These are phyloP conservation scores for Callithrix jacchus DNA, from an alignment of 2,113 vertebrate genomes.

Conservation along the genomic window DNA sequence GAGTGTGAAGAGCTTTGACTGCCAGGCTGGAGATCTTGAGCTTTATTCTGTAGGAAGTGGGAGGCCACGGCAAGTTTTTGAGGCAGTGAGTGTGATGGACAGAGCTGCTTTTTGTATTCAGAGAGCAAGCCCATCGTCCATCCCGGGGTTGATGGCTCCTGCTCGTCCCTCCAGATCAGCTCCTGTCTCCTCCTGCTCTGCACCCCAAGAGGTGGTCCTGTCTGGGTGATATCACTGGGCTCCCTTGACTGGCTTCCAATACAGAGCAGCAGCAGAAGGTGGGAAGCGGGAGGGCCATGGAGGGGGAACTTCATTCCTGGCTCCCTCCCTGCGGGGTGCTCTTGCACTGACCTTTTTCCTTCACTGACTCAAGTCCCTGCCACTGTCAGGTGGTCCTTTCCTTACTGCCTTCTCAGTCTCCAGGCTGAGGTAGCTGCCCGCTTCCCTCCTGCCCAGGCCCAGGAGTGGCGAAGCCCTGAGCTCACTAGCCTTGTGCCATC, in stretches of 20 bases:
- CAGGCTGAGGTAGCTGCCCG: not conserved
- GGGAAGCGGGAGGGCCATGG: rapidly evolving
- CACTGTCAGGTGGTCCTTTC: not conserved
- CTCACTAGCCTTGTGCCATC: too few species aligned
- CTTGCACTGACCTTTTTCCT: not conserved
- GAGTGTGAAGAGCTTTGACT: not conserved
- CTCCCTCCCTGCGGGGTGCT: not conserved
- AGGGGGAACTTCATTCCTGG: not conserved
- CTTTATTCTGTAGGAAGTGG: not conserved
- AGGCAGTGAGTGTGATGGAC: not conserved
- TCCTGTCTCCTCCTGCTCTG: not conserved
- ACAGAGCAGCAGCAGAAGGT: not conserved
- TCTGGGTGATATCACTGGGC: not conserved
- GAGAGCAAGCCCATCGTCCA: not conserved
- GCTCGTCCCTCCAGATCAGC: not conserved
- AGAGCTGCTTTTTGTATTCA: not conserved
- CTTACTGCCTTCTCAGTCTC: too few species aligned
- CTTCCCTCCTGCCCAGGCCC: not conserved
- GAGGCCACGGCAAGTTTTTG: not conserved
- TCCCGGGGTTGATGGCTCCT: not conserved
- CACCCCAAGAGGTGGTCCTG: not conserved
- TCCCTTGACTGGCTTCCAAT: not conserved
- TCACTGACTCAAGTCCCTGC: not conserved
- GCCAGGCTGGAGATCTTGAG: not conserved
- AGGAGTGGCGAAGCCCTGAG: not conserved